Evolutionary conservation across 2,113 vertebrate species (phyloP).

Genomic region (Cyanocitta stelleri): DNA sequence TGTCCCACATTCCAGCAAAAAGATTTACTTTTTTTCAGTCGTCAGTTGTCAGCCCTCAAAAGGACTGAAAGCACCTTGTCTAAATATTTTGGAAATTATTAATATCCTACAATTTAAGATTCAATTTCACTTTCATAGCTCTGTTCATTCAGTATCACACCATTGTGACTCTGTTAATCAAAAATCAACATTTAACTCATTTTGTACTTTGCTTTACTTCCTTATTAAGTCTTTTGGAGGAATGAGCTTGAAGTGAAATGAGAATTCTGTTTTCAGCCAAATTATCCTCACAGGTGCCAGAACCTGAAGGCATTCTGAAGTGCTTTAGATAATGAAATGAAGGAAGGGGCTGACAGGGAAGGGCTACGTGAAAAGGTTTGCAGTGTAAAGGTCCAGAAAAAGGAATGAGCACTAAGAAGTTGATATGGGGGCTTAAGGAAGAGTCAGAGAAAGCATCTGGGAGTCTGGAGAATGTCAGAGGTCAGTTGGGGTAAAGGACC

Average conservation of each 20-base stretch:
- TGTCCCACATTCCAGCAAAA: neutral
- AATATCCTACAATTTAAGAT: neutral
- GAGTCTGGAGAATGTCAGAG: neutral
- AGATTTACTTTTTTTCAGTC: neutral
- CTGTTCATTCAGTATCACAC: neutral
- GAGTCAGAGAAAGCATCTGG: neutral
- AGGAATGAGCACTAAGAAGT: neutral
- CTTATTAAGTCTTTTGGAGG: neutral
- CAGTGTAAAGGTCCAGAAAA: neutral
- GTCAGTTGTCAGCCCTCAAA: neutral
- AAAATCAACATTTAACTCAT: neutral
- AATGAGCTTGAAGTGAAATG: neutral
- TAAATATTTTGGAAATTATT: neutral
- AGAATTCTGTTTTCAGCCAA: neutral
- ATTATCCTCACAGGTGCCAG: neutral
- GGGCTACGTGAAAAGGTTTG: neutral
- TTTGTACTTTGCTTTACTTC: neutral
- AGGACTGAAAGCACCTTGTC: neutral
- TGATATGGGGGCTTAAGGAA: neutral
- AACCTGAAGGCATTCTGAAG: neutral
- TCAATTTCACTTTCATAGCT: neutral
- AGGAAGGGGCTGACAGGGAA: neutral
- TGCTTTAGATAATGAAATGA: neutral
- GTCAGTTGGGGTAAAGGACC: neutral
- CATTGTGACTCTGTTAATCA: neutral